Evolutionary conservation across 2,797 vertebrate species (phyloP).

Genomic region (Mormyrops boulengeri): DNA sequence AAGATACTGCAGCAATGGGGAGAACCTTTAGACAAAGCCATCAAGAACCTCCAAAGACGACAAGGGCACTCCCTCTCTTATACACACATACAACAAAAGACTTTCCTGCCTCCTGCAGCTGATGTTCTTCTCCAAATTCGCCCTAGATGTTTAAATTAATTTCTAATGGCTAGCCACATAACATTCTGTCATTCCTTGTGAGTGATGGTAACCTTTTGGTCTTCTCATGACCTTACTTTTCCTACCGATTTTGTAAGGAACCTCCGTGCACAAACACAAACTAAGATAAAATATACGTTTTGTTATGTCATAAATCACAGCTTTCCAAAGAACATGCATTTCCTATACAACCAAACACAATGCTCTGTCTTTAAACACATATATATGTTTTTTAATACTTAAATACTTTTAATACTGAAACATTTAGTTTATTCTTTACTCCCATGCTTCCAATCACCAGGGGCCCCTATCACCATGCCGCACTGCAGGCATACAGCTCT

Average conservation of each 20-base stretch:
- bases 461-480: neutral
- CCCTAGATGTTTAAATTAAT: neutral
- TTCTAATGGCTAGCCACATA: neutral
- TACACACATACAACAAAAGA: neutral
- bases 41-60: neutral
- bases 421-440: neutral
- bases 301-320: neutral
- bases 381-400: neutral
- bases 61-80: neutral
- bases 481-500: neutral
- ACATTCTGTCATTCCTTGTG: neutral
- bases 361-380: neutral
- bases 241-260: neutral
- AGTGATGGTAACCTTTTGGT: neutral
- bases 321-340: neutral
- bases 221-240: neutral
- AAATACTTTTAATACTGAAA: neutral
- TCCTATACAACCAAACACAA: neutral
- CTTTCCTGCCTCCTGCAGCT: neutral
- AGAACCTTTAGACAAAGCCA: neutral
- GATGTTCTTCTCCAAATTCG: neutral
- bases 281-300: neutral
- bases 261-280: neutral
- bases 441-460: neutral
- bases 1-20: neutral